Percentiles rank a stretch among this genome's conserved stretches.
Evolutionary conservation across 2,888 invertebrate species (phyloP).

Genomic region (Tanytarsus gracilentus): DNA sequence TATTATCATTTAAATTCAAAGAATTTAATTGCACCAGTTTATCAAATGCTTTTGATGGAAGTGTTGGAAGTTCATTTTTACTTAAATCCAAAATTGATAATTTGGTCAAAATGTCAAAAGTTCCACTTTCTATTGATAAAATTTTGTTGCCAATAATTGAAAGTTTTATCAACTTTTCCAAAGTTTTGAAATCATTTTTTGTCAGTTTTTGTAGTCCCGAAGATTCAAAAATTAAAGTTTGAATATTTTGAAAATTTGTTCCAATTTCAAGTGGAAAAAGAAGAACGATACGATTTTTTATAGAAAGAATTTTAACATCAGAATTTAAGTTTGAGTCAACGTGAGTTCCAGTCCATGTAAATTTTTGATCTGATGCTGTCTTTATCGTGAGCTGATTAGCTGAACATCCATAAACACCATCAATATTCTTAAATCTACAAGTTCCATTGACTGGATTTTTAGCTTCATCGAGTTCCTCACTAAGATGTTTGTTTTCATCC

Average conservation of each 20-base stretch:
- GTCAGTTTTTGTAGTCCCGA: background rate
- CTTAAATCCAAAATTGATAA: conserved; percentile 17
- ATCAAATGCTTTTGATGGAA: conserved; percentile 8
- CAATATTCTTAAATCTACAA: background rate
- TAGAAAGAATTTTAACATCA: no score
- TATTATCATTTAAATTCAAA: conserved; percentile 13
- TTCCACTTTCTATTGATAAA: background rate
- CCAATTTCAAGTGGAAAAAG: no score
- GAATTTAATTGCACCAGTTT: background rate
- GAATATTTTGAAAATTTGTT: background rate
- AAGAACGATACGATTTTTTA: no score
- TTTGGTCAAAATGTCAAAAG: background rate
- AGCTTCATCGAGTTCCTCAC: background rate
- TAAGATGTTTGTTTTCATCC: background rate
- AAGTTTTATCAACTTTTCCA: background rate
- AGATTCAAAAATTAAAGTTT: conserved; percentile 1
- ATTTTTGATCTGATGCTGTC: background rate
- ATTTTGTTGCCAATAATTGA: background rate
- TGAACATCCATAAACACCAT: background rate
- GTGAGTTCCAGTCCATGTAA: background rate
- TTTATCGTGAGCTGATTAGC: background rate
- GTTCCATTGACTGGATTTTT: background rate
- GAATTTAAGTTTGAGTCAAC: background rate
- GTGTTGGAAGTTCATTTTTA: conserved; percentile 7
- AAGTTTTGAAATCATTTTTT: background rate